A percentile compares a stretch with the other conserved stretches of the same genome.
Conservation (phyloP, 1,140 invertebrate genomes). For the Nephila pilipes region DNA sequence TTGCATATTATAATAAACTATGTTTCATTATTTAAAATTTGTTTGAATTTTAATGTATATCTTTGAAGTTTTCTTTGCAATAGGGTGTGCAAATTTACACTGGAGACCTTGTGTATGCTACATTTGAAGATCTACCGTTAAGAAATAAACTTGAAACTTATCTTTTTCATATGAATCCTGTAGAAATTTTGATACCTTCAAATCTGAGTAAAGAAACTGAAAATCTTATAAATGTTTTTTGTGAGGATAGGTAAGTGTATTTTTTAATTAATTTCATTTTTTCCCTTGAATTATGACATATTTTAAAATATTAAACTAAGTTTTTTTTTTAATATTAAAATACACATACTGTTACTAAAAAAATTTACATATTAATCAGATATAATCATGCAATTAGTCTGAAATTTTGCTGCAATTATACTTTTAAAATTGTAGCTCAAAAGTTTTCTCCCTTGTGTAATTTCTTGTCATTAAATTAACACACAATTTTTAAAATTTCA, state of each 20-base stretch:
- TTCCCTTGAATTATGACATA: neutral
- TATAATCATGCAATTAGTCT: too few species aligned
- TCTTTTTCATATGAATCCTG: slow-evolving; percentile 40
- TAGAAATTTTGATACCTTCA: slow-evolving; percentile 58
- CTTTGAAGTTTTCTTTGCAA: neutral
- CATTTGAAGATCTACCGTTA: slow-evolving; percentile 47
- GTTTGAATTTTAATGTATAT: neutral
- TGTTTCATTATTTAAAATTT: neutral
- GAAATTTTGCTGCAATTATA: too few species aligned
- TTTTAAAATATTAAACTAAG: too few species aligned
- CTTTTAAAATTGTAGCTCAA: too few species aligned
- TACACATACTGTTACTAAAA: too few species aligned
- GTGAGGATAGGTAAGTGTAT: slow-evolving; percentile 48
- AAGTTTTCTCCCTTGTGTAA: too few species aligned
- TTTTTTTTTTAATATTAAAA: too few species aligned
- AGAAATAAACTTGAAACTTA: slow-evolving; percentile 68
- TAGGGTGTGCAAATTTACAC: slow-evolving; percentile 51
- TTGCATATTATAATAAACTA: neutral
- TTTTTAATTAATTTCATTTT: neutral
- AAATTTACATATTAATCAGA: too few species aligned
- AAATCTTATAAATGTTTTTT: slow-evolving; percentile 45
- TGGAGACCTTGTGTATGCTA: slow-evolving; percentile 54
- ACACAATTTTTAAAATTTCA: too few species aligned
- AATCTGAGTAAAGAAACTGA: slow-evolving; percentile 57
- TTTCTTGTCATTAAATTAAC: too few species aligned